phyloP scores from a whole-genome alignment of 2,113 vertebrate genomes.

The Hipposideros armiger region DNA sequence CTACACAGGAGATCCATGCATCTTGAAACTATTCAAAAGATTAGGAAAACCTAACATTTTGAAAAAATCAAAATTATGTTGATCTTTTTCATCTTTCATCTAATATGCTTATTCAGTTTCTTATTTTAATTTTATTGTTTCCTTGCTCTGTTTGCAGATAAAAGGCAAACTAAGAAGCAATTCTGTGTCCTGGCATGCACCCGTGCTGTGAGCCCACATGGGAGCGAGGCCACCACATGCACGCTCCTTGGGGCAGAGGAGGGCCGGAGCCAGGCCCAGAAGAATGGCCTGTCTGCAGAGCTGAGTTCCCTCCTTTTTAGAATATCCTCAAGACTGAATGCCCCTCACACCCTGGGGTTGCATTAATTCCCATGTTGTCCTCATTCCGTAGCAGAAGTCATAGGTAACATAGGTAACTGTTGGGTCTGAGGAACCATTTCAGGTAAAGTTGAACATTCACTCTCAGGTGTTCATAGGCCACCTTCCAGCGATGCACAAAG shows the following conservation, averaged over 20 bases:
- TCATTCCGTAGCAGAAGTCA: neutral
- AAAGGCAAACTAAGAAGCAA: neutral
- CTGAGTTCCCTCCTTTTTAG: neutral
- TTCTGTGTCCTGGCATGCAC: neutral
- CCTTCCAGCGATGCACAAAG: neutral
- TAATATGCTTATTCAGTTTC: neutral
- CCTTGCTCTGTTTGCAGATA: neutral
- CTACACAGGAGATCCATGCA: neutral
- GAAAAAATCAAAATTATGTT: neutral
- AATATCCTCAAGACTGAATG: neutral
- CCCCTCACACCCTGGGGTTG: rapidly evolving
- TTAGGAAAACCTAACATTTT: neutral
- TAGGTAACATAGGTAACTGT: too few relatives aligned
- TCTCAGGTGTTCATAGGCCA: neutral
- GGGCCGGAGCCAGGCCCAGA: rapidly evolving
- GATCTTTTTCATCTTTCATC: neutral
- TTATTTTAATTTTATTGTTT: neutral
- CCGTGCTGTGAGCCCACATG: rapidly evolving
- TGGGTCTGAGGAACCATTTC: neutral
- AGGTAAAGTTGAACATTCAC: rapidly evolving
- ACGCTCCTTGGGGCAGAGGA: neutral
- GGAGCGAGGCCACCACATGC: neutral
- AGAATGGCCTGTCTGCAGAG: neutral
- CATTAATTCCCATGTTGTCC: neutral
- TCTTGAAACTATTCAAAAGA: neutral